These are phyloP conservation scores for Pristionchus exspectatus DNA, from an alignment of 2,888 invertebrate species.

Conservation along the genomic window DNA sequence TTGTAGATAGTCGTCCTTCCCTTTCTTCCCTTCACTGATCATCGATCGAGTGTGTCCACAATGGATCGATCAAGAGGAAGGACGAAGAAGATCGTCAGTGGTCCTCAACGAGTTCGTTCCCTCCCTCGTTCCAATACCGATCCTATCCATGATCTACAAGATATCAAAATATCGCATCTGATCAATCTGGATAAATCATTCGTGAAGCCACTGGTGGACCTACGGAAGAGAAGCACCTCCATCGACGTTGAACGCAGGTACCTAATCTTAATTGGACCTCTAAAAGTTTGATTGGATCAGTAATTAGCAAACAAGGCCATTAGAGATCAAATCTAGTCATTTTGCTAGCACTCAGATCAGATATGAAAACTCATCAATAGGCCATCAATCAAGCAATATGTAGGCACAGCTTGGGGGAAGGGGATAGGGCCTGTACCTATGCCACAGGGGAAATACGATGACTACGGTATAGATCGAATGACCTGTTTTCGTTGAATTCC, in stretches of 20 bases:
- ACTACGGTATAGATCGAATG: background rate
- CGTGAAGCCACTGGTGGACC: no score
- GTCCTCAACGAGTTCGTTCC: background rate
- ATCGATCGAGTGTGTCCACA: background rate
- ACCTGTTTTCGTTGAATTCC: background rate
- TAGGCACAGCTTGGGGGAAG: no score
- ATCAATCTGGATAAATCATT: no score
- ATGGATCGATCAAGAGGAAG: background rate
- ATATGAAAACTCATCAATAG: background rate
- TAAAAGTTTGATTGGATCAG: no score
- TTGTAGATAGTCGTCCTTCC: background rate
- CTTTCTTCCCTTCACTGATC: background rate
- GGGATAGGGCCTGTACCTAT: background rate
- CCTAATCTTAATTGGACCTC: no score
- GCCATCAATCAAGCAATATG: background rate
- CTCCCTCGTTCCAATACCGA: background rate
- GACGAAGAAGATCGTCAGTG: background rate
- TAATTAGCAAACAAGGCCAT: no score
- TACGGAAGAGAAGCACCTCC: no score
- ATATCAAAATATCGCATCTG: background rate
- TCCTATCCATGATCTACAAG: background rate
- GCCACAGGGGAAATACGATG: background rate
- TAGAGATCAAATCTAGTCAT: background rate
- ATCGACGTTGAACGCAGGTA: no score
- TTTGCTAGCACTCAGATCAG: background rate